Evolutionary conservation across 1,140 invertebrate species (phyloP).

Genomic region (Euschistus heros): DNA sequence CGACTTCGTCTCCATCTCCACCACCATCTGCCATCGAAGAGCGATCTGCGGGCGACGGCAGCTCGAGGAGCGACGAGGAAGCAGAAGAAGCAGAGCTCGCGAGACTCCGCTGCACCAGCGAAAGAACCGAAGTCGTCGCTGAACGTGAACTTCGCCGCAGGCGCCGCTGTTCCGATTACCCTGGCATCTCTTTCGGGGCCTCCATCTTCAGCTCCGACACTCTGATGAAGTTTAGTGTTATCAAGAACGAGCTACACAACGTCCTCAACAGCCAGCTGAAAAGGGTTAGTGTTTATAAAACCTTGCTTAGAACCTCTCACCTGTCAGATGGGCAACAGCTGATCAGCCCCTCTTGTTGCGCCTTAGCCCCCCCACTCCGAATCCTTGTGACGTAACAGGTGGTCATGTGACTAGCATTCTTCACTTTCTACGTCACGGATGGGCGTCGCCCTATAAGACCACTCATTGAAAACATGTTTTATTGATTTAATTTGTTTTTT

Average conservation of each 20-base stretch:
- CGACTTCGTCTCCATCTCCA: conserved; percentile 33
- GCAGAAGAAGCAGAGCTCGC: conserved; percentile 59
- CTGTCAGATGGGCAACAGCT: conserved; percentile 18
- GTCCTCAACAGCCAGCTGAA: conserved; percentile 92
- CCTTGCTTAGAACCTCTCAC: neutral
- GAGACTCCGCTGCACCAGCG: conserved; percentile 73
- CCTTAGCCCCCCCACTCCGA: neutral
- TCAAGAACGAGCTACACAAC: conserved; percentile 93
- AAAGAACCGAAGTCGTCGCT: conserved; percentile 73
- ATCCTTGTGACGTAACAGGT: conserved; percentile 17
- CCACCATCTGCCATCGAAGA: conserved; percentile 15
- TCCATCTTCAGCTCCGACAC: conserved; percentile 93
- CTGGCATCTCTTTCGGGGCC: conserved; percentile 77
- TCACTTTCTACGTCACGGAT: neutral
- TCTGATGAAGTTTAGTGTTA: conserved; percentile 95
- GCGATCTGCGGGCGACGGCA: conserved; percentile 36
- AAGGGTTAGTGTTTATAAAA: conserved; percentile 62
- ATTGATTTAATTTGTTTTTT: too few relatives aligned
- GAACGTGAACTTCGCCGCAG: conserved; percentile 65
- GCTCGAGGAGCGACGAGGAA: conserved; percentile 40
- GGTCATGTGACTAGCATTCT: conserved; percentile 3
- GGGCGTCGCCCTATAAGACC: neutral
- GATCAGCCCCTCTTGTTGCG: conserved; percentile 10
- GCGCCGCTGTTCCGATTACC: conserved; percentile 77
- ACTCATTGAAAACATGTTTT: too few relatives aligned